Evolutionary conservation across 2,113 vertebrate species (phyloP).

Genomic region (Zosterops japonicus): DNA sequence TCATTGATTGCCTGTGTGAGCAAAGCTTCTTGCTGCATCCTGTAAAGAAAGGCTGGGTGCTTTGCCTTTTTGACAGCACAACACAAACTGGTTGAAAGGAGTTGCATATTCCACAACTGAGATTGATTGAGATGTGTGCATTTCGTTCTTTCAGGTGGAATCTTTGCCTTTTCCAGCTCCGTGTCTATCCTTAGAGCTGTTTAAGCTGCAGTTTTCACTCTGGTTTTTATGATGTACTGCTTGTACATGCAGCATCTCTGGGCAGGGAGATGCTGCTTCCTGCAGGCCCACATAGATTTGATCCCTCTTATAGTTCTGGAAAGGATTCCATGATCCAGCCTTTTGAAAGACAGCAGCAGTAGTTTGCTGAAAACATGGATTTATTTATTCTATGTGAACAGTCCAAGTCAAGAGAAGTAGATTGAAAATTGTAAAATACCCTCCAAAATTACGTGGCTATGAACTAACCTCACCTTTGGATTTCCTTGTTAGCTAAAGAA

Average conservation of each 20-base stretch:
- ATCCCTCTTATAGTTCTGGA: background rate
- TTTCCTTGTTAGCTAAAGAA: background rate
- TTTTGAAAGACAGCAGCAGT: background rate
- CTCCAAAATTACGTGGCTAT: background rate
- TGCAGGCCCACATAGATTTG: background rate
- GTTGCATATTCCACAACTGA: background rate
- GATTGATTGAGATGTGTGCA: background rate
- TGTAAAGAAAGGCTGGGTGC: background rate
- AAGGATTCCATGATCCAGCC: background rate
- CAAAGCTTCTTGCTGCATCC: background rate
- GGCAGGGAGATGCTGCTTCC: background rate
- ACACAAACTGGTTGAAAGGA: background rate
- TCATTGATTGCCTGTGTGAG: background rate
- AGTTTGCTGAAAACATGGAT: background rate
- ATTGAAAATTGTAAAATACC: background rate
- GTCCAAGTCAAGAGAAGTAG: background rate
- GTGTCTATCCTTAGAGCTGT: background rate
- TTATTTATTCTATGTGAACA: background rate
- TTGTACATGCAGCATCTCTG: background rate
- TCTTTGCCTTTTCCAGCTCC: background rate
- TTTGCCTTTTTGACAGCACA: background rate
- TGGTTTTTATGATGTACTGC: background rate
- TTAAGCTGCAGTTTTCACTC: background rate
- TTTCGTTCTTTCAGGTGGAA: background rate
- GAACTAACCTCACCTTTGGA: background rate